Percentiles rank a stretch among this genome's conserved stretches.
Conservation (phyloP, 1,140 invertebrate species). For the Leptinotarsa undecemlineata region DNA sequence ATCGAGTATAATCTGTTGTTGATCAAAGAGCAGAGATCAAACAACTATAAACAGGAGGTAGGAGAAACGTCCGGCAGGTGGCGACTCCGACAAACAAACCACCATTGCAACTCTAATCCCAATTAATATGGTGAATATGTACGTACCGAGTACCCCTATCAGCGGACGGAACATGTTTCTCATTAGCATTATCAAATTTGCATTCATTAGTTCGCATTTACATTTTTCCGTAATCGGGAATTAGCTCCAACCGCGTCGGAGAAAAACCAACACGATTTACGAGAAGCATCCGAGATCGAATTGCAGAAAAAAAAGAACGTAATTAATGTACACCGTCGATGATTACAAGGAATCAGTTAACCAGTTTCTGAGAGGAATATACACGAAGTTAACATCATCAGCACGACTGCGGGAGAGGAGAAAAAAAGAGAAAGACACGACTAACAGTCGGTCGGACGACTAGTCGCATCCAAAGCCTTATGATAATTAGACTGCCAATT, state of each 20-base stretch:
- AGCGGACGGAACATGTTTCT: neutral
- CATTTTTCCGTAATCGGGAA: conserved; percentile 1
- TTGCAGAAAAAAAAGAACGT: neutral
- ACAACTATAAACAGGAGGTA: too few relatives aligned
- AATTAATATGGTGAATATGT: too few relatives aligned
- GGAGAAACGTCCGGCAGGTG: too few relatives aligned
- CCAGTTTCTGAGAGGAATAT: neutral
- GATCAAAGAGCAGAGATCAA: too few relatives aligned
- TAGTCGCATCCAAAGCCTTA: neutral
- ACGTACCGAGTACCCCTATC: too few relatives aligned
- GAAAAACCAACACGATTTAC: conserved; percentile 6
- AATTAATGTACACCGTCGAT: neutral
- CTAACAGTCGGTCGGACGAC: neutral
- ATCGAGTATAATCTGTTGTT: too few relatives aligned
- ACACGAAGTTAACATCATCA: neutral
- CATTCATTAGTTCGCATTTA: neutral
- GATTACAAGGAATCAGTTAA: conserved; percentile 8
- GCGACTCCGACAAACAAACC: too few relatives aligned
- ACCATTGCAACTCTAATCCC: too few relatives aligned
- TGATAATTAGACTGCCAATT: conserved; percentile 3
- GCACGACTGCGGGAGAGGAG: neutral
- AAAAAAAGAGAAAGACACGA: neutral
- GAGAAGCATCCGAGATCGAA: neutral
- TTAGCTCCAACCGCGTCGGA: neutral
- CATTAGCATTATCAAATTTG: conserved; percentile 3